These are phyloP conservation scores for Tachystola acroxantha DNA, from an alignment of 2,888 invertebrate genomes.

Conservation along the genomic window DNA sequence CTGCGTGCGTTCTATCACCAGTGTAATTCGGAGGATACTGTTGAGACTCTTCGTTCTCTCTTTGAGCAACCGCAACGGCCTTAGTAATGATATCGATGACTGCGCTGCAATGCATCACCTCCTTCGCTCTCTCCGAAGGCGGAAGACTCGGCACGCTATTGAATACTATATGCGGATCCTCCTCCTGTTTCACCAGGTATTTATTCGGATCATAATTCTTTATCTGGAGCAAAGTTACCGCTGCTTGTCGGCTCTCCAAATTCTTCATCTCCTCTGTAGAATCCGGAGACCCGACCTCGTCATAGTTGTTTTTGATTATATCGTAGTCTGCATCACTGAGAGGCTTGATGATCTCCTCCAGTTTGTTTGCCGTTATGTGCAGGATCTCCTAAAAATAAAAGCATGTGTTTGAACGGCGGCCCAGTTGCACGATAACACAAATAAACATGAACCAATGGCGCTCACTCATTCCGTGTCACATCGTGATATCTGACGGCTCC, in stretches of 20 bases:
- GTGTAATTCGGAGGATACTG: conserved; percentile 52
- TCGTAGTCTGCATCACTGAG: conserved; percentile 55
- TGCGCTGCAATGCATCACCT: conserved; percentile 74
- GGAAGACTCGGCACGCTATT: conserved; percentile 78
- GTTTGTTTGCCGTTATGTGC: conserved; percentile 74
- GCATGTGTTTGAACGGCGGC: conserved; percentile 45
- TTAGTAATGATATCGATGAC: conserved; percentile 74
- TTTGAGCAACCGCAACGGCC: conserved; percentile 71
- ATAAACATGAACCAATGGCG: conserved; percentile 59
- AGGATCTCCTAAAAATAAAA: conserved; percentile 77
- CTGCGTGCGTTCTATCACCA: conserved; percentile 45
- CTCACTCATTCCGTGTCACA: conserved; percentile 47
- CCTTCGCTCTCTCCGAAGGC: conserved; percentile 72
- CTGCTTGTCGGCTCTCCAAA: conserved; percentile 71
- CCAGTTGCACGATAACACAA: conserved; percentile 56
- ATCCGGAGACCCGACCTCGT: conserved; percentile 68
- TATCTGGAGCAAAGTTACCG: conserved; percentile 70
- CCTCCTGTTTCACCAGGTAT: conserved; percentile 62
- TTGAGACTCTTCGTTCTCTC: conserved; percentile 67
- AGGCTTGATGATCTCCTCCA: conserved; percentile 78
- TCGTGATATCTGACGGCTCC: conserved; percentile 52
- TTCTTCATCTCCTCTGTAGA: conserved; percentile 76
- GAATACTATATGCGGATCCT: conserved; percentile 76
- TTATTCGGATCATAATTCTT: conserved; percentile 73
- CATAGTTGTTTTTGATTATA: conserved; percentile 53